Conservation (phyloP, 2,113 vertebrate genomes). For the Phylloscopus trochilus region DNA sequence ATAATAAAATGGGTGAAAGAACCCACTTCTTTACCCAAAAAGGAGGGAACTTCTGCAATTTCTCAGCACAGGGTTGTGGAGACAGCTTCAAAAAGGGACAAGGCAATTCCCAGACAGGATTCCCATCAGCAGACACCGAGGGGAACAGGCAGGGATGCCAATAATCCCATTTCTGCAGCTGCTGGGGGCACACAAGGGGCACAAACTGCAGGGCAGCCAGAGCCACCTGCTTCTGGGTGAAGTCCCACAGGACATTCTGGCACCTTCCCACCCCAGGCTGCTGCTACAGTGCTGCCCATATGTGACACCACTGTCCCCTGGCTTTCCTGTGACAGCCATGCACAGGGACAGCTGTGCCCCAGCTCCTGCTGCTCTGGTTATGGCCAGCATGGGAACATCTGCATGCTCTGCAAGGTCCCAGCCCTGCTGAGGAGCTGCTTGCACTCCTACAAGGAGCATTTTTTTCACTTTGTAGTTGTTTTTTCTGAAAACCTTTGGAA, state of each 20-base stretch:
- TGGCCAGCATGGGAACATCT: neutral
- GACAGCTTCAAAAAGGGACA: neutral
- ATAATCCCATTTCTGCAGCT: neutral
- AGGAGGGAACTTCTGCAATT: neutral
- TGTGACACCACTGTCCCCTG: neutral
- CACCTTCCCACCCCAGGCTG: neutral
- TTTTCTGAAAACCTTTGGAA: neutral
- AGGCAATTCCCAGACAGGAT: neutral
- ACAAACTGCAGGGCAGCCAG: neutral
- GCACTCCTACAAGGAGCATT: neutral
- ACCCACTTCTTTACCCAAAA: neutral
- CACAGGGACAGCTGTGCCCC: neutral
- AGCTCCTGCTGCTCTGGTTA: neutral
- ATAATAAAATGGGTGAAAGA: neutral
- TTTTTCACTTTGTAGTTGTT: neutral
- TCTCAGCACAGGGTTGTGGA: neutral
- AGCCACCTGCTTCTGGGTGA: neutral
- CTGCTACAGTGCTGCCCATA: neutral
- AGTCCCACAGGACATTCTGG: neutral
- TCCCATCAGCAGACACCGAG: fast-evolving
- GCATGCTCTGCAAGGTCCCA: neutral
- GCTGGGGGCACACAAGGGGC: neutral
- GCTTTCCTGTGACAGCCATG: neutral
- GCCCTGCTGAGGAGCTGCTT: neutral
- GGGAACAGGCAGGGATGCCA: neutral